Evolutionary conservation across 2,113 vertebrate species (phyloP).

Genomic region (Festucalex cinctus): DNA sequence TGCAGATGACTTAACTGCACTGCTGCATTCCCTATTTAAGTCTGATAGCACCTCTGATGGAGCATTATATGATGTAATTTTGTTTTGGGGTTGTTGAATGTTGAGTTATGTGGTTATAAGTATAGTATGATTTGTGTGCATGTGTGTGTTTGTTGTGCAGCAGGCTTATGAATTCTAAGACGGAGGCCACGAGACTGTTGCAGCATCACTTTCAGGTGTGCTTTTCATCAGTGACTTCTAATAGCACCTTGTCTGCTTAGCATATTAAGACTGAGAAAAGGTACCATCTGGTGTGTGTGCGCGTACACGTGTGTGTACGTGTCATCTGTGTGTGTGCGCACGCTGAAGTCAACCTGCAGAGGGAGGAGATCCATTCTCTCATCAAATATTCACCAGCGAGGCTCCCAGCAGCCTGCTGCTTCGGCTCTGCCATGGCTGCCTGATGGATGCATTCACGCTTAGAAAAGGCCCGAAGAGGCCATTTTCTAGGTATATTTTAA

Average conservation of each 20-base stretch:
- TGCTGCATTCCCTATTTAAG: too few species aligned
- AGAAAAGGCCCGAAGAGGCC: conserved; percentile 24
- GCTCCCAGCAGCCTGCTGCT: conserved; percentile 67
- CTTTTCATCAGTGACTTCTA: conserved; percentile 52
- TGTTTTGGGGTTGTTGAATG: too few species aligned
- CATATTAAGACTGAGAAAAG: conserved; percentile 18
- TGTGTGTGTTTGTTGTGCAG: conserved; percentile 4
- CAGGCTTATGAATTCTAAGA: conserved; percentile 18
- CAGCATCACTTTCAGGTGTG: conserved; percentile 57
- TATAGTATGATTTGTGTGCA: background rate
- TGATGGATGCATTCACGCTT: conserved; percentile 17
- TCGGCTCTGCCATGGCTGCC: conserved; percentile 27
- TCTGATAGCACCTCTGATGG: too few species aligned
- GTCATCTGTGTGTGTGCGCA: conserved; percentile 28
- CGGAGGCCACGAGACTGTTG: conserved; percentile 22
- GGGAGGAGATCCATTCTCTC: conserved; percentile 72
- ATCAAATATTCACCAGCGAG: conserved; percentile 77
- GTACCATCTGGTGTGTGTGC: conserved; percentile 19
- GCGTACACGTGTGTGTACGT: conserved; percentile 6
- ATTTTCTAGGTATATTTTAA: conserved; percentile 15
- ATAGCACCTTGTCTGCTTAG: conserved; percentile 62
- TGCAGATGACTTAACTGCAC: background rate
- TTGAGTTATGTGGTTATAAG: too few species aligned
- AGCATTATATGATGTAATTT: background rate
- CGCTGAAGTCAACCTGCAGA: conserved; percentile 61